Base-by-base conservation (phyloP, 2,888 invertebrate species). In the Mimumesa dahlbomi region DNA sequence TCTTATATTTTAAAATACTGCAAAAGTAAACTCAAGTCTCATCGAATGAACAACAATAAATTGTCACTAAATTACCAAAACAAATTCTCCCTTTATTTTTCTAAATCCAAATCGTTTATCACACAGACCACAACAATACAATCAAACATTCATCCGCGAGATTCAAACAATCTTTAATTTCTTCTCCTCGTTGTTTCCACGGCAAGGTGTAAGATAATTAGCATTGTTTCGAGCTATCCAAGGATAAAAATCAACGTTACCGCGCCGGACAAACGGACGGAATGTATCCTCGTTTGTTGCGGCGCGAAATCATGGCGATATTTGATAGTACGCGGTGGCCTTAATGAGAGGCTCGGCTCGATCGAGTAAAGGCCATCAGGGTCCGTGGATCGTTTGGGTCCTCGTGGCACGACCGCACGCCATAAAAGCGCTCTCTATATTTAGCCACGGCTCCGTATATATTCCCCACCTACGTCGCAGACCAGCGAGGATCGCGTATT, bases 351-450 rank as follows among this genome's bases (percentile, higher is more conserved):
- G 48, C 69, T 29, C 56, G 49, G 42, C 57, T 45, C 70, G 74
- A 77, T 70, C 77, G 74, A 53, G 61, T 63, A 74, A 73, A 77
- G 77, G 74, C 66, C 77, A 77, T 77, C 77, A 64, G 71, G 71
- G 54, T 74, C 70, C 77, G 62, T 70, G 59, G 74, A 71, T 75
- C 75, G 74, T 48, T 58, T 49, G 58, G 64, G 40, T 69, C 64
- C 49, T 66, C 34, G 59, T 57, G 61, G 57, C 72, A 72, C 75
- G 72, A 76, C 67, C 68, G 74, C 69, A 65, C 75, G 73, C 81
- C 77, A 77, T 81, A 79, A 81, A 78, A 79, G 77, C 74, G 75
- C 68, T 63, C 63, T 72, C 81, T 81, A 79, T 79, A 81, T 81
- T 81, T 81, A 81, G 75, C 75, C 58, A 46, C 29, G 69, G 62